Evolutionary conservation across 2,113 vertebrate genomes (phyloP).

Genomic region (Prolemur simus): DNA sequence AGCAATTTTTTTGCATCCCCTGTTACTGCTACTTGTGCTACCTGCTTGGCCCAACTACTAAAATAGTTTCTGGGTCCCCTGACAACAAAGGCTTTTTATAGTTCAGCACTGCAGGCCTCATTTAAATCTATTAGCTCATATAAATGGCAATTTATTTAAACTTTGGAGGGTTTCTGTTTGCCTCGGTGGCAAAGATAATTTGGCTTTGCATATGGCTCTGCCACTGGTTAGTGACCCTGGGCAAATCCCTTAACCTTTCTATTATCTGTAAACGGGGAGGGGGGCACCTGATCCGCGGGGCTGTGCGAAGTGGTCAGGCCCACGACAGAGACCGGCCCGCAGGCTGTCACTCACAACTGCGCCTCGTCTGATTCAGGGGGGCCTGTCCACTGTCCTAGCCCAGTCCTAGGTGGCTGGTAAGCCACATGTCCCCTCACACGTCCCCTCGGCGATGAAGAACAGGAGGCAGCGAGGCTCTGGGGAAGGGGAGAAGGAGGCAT

Average conservation of each 20-base stretch:
- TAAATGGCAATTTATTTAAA: slow-evolving; percentile 87
- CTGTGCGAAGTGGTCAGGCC: too few relatives aligned
- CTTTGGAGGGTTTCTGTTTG: slow-evolving; percentile 81
- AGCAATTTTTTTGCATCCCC: slow-evolving; percentile 11
- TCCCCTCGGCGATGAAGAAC: background rate
- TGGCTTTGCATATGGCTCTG: background rate
- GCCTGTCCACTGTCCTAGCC: background rate
- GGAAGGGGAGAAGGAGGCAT: background rate
- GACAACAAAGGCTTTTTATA: slow-evolving; percentile 66
- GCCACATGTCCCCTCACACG: fast-evolving
- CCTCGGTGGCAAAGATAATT: slow-evolving; percentile 63
- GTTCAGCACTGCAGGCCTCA: slow-evolving; percentile 78
- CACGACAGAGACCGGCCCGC: fast-evolving
- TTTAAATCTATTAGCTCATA: slow-evolving; percentile 84
- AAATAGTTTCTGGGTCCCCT: slow-evolving; percentile 78
- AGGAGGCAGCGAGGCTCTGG: background rate
- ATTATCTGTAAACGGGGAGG: background rate
- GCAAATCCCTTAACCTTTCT: background rate
- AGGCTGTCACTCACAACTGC: fast-evolving
- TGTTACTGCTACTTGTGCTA: slow-evolving; percentile 23
- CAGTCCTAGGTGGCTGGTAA: fast-evolving
- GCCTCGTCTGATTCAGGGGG: background rate
- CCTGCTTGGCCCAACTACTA: slow-evolving; percentile 78
- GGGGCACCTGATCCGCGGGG: fast-evolving
- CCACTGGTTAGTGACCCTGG: background rate